These are phyloP conservation scores for Siderastrea radians DNA, from an alignment of 92 coral and sea anemone genomes.

Conservation along the genomic window DNA sequence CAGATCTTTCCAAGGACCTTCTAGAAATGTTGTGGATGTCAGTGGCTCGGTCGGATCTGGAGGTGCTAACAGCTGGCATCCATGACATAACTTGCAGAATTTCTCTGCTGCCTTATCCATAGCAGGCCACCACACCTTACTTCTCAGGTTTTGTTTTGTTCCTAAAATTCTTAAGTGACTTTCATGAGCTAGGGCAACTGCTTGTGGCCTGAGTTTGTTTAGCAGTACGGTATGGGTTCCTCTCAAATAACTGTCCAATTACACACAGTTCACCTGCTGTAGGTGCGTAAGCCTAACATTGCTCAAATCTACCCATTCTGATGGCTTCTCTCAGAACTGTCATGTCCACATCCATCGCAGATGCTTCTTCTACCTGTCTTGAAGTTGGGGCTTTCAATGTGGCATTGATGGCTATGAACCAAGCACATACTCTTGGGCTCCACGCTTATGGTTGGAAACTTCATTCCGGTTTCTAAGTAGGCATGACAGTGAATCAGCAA, in stretches of 20 bases:
- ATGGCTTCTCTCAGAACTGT: constrained; percentile 37
- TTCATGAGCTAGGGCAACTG: constrained; percentile 34
- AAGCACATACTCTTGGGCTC: not conserved
- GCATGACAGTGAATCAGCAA: not conserved
- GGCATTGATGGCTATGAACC: not conserved
- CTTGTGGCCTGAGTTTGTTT: constrained; percentile 26
- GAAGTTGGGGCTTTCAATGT: not conserved
- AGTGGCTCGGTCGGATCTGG: constrained; percentile 49
- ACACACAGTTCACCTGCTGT: constrained; percentile 48
- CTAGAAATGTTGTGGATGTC: constrained; percentile 31
- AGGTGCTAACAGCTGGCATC: constrained; percentile 44
- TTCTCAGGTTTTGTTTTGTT: constrained; percentile 67
- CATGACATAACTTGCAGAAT: constrained; percentile 37
- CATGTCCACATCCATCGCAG: not conserved
- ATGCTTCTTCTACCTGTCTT: not conserved
- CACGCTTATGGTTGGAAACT: not conserved
- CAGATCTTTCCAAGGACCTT: constrained; percentile 63
- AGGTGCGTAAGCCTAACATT: constrained; percentile 40
- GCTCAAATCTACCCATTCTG: constrained; percentile 27
- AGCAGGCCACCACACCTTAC: constrained; percentile 74
- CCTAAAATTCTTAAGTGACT: constrained; percentile 52
- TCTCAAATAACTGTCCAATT: constrained; percentile 25
- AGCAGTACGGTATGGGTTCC: constrained; percentile 46
- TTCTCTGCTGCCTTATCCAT: constrained; percentile 61
- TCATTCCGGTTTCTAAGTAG: not conserved